Percentiles rank a stretch among this genome's conserved stretches.
Conservation (phyloP, 37 sponge, comb jelly and placozoan genomes). For the Geodia barretti region DNA sequence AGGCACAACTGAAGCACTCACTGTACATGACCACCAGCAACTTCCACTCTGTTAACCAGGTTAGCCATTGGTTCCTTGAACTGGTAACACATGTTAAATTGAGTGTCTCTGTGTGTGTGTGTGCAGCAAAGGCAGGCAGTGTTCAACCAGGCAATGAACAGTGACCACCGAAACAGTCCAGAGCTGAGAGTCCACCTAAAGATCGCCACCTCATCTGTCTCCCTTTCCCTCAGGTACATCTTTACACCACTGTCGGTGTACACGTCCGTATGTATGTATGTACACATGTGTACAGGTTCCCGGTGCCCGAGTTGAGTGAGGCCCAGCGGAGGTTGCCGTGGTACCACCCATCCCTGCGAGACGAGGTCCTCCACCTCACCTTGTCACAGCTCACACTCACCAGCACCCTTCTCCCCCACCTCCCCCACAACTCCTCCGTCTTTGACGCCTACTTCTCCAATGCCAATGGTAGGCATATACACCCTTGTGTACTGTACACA, state of each 20-base stretch:
- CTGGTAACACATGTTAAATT: too few species aligned
- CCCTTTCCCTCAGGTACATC: slow-evolving; percentile 42
- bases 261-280: not conserved
- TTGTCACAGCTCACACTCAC: slow-evolving; percentile 14
- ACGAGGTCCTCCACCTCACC: slow-evolving; percentile 26
- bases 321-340: slow-evolving; percentile 26
- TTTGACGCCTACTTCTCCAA: slow-evolving; percentile 3
- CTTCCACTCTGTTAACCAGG: slow-evolving; percentile 25
- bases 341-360: slow-evolving; percentile 44
- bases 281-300: slow-evolving; percentile 28
- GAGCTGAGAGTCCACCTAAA: slow-evolving; percentile 1
- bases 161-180: not conserved
- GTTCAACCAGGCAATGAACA: slow-evolving; percentile 49
- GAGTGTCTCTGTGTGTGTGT: not conserved
- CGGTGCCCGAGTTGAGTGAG: slow-evolving; percentile 33
- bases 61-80: slow-evolving; percentile 22
- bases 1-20: slow-evolving; percentile 32
- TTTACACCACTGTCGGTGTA: not conserved
- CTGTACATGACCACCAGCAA: slow-evolving; percentile 63
- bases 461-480: slow-evolving; percentile 16
- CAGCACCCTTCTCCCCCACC: slow-evolving; percentile 12
- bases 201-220: slow-evolving; percentile 9
- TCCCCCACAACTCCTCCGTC: slow-evolving; percentile 11
- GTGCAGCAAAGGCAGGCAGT: slow-evolving; percentile 52
- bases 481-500: not conserved